Percentiles rank a stretch among this genome's conserved stretches.
Conservation (phyloP, 2,113 vertebrate genomes). For the Herpailurus yagouaroundi region DNA sequence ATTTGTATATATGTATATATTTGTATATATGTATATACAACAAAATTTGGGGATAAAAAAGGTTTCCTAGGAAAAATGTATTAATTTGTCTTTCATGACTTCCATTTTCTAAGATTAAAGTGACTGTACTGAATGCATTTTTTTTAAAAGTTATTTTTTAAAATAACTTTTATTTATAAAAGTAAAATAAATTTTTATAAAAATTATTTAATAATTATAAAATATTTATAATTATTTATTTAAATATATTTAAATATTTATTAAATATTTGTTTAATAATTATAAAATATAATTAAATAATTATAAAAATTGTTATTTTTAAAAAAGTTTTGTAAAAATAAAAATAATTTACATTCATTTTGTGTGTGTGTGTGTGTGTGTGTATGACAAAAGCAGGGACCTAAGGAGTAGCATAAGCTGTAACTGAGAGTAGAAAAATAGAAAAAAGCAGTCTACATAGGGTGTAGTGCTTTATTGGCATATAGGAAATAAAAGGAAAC, state of each 20-base stretch:
- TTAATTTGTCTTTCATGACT: background rate
- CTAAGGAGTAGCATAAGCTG: background rate
- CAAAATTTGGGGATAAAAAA: background rate
- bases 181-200: too few relatives aligned
- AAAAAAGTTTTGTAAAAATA: background rate
- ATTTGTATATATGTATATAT: background rate
- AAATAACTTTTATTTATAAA: too few relatives aligned
- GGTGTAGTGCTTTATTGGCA: background rate
- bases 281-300: too few relatives aligned
- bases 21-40: background rate
- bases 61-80: background rate
- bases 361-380: background rate
- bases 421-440: background rate
- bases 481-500: background rate
- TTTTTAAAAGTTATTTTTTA: background rate
- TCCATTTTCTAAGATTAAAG: slow-evolving; percentile 34
- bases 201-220: too few relatives aligned
- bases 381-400: background rate
- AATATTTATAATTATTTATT: too few relatives aligned
- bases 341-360: background rate
- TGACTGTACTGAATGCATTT: background rate
- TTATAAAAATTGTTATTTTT: too few relatives aligned
- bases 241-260: too few relatives aligned
- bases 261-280: too few relatives aligned
- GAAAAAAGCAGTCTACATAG: background rate